These are phyloP conservation scores for Sinohyriopsis cumingii DNA, from an alignment of 2,888 invertebrate species.

Conservation along the genomic window DNA sequence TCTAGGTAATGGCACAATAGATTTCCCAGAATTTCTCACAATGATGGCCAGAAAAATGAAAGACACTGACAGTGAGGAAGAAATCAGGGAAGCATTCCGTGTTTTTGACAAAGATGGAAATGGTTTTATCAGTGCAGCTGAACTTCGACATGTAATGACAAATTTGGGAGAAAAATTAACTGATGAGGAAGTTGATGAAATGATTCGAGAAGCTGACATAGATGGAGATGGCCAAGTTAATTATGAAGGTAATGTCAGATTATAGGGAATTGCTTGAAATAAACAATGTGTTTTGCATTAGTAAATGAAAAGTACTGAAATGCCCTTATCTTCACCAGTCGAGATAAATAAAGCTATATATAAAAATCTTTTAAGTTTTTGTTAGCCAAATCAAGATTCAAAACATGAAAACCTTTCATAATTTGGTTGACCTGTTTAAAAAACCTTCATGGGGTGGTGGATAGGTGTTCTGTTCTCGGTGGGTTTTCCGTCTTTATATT, in stretches of 20 bases:
- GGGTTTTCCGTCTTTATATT: too few relatives aligned
- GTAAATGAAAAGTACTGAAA: too few relatives aligned
- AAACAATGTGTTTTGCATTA: too few relatives aligned
- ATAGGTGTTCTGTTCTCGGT: too few relatives aligned
- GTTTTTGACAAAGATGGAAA: slow-evolving; percentile 99
- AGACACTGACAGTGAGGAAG: slow-evolving; percentile 99
- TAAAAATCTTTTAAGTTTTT: too few relatives aligned
- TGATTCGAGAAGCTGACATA: slow-evolving; percentile 79
- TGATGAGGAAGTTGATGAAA: slow-evolving; percentile 74
- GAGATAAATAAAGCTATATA: too few relatives aligned
- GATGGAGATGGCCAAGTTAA: slow-evolving; percentile 80
- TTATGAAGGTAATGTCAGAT: slow-evolving; percentile 90
- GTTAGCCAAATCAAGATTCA: too few relatives aligned
- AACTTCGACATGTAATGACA: slow-evolving; percentile 99
- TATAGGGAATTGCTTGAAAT: background rate
- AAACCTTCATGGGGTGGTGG: too few relatives aligned
- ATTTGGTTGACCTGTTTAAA: too few relatives aligned
- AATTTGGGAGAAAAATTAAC: slow-evolving; percentile 99
- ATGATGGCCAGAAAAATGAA: slow-evolving; percentile 99
- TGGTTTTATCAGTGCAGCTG: slow-evolving; percentile 98
- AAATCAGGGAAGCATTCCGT: slow-evolving; percentile 96
- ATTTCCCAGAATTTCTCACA: slow-evolving; percentile 99
- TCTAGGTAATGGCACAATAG: slow-evolving; percentile 98
- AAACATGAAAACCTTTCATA: too few relatives aligned
- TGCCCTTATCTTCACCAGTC: too few relatives aligned